These are phyloP conservation scores for Entomyzon cyanotis DNA, from an alignment of 2,113 vertebrate genomes.

Conservation along the genomic window DNA sequence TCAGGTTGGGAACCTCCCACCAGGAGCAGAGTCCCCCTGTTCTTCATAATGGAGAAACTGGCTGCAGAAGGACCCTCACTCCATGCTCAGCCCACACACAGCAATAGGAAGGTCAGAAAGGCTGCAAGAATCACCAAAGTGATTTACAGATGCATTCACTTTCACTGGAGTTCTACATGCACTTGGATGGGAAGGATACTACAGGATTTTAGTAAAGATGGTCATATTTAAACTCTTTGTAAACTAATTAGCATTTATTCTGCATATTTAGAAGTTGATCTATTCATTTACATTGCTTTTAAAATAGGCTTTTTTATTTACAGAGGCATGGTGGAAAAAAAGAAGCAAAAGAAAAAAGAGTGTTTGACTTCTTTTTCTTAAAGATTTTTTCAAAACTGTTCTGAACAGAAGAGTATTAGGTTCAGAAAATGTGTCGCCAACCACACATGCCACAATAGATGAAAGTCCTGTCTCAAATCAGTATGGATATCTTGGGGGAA, in stretches of 20 bases:
- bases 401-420: background rate
- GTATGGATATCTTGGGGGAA: conserved; percentile 45
- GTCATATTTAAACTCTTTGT: background rate
- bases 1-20: background rate
- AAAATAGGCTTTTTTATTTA: background rate
- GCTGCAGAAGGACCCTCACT: background rate
- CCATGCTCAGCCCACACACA: background rate
- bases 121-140: background rate
- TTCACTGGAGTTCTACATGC: background rate
- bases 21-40: background rate
- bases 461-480: conserved; percentile 11
- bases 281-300: background rate
- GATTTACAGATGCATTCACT: background rate
- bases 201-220: background rate
- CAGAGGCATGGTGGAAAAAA: background rate
- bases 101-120: background rate
- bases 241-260: background rate
- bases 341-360: background rate
- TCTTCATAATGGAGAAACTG: no score
- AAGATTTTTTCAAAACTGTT: background rate
- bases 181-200: background rate
- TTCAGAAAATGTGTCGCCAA: conserved; percentile 35
- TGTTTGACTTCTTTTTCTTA: background rate
- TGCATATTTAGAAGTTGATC: background rate
- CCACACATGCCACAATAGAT: background rate